Evolutionary conservation across 1,140 invertebrate genomes (phyloP).

Genomic region (Halyomorpha halys): DNA sequence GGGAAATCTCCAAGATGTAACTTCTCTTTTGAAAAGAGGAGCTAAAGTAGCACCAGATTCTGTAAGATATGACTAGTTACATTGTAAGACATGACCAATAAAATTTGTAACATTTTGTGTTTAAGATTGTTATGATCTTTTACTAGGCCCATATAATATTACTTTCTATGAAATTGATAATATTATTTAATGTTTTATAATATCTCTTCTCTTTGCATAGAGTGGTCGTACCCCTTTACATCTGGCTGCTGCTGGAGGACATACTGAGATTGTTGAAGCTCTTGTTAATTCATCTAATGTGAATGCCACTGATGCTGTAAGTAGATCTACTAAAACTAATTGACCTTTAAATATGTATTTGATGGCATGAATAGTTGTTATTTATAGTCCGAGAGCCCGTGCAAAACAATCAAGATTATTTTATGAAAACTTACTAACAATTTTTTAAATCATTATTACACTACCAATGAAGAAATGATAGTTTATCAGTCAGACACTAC

Average conservation of each 20-base stretch:
- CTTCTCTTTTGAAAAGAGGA: constrained; percentile 28
- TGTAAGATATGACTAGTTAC: constrained; percentile 22
- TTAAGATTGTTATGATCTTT: not conserved
- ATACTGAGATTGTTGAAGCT: constrained; percentile 37
- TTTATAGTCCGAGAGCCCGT: too few relatives aligned
- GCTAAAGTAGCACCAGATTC: constrained; percentile 30
- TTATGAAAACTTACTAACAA: too few relatives aligned
- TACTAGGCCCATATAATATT: not conserved
- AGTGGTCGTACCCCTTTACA: constrained; percentile 43
- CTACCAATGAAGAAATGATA: too few relatives aligned
- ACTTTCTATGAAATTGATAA: too few relatives aligned
- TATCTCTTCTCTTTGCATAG: constrained; percentile 30
- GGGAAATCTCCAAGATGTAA: constrained; percentile 30
- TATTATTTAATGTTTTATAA: too few relatives aligned
- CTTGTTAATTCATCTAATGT: constrained; percentile 38
- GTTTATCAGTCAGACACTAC: too few relatives aligned
- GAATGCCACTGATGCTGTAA: constrained; percentile 37
- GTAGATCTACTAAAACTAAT: constrained; percentile 29
- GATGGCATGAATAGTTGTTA: too few relatives aligned
- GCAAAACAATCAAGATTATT: too few relatives aligned
- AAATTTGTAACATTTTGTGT: not conserved
- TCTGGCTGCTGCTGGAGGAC: constrained; percentile 40
- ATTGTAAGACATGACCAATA: too few relatives aligned
- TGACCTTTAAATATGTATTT: too few relatives aligned
- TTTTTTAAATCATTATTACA: too few relatives aligned